Percentiles rank a stretch among this genome's conserved stretches.
Evolutionary conservation across 2,888 invertebrate species (phyloP).

Genomic region (Protophormia terraenovae): DNA sequence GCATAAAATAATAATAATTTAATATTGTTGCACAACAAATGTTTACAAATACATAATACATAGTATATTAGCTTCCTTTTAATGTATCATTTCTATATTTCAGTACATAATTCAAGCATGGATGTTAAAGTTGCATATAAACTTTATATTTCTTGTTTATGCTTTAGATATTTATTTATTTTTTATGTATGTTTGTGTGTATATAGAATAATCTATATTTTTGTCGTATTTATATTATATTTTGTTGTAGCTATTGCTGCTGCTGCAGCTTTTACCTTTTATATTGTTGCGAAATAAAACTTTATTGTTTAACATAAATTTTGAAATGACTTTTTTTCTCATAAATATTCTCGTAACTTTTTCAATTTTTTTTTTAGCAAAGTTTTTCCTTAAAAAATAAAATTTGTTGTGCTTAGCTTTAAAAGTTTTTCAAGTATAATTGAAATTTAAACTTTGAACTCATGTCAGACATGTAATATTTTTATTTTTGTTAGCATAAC

Average conservation of each 20-base stretch:
- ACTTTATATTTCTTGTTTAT: neutral
- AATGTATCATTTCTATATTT: slow-evolving; percentile 23
- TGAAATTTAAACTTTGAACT: slow-evolving; percentile 2
- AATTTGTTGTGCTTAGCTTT: neutral
- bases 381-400: neutral
- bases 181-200: slow-evolving; percentile 37
- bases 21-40: slow-evolving; percentile 12
- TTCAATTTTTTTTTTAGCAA: slow-evolving; percentile 3
- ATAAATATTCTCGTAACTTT: slow-evolving; percentile 21
- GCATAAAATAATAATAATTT: slow-evolving; percentile 36
- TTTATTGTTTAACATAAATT: slow-evolving; percentile 54
- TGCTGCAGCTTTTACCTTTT: slow-evolving; percentile 16
- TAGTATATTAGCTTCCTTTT: neutral
- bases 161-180: slow-evolving; percentile 8
- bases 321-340: slow-evolving; percentile 8
- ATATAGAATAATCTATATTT: slow-evolving; percentile 13
- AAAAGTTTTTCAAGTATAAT: neutral
- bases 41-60: neutral
- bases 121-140: slow-evolving; percentile 31
- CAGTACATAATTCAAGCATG: neutral
- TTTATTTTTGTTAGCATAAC: too few relatives aligned
- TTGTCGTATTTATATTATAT: neutral
- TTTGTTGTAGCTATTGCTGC: slow-evolving; percentile 6
- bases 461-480: neutral
- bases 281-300: slow-evolving; percentile 53